Evolutionary conservation across 1,140 invertebrate genomes (phyloP).

Genomic region (Drosophila busckii): DNA sequence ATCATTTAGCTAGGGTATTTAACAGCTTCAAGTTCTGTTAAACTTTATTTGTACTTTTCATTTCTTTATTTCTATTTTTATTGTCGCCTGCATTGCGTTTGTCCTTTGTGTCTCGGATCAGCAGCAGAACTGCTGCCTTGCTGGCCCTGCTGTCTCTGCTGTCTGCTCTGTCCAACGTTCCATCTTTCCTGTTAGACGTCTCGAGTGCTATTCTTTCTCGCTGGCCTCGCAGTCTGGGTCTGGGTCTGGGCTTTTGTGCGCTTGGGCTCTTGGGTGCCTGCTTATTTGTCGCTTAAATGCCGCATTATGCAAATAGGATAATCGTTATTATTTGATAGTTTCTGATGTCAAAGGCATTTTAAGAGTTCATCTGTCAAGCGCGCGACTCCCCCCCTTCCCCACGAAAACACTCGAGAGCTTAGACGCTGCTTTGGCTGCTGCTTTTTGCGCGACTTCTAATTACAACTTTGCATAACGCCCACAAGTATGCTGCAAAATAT

Average conservation of each 20-base stretch:
- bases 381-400: background rate
- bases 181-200: conserved; percentile 57
- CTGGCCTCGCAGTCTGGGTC: conserved; percentile 3
- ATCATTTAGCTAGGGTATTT: too few relatives aligned
- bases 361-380: conserved; percentile 36
- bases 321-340: conserved; percentile 78
- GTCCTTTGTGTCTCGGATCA: conserved; percentile 23
- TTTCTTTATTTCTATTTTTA: conserved; percentile 20
- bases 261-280: too few relatives aligned
- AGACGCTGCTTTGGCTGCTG: conserved; percentile 7
- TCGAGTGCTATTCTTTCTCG: conserved; percentile 51
- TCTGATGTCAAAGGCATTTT: conserved; percentile 62
- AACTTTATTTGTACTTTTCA: conserved; percentile 15
- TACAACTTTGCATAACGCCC: conserved; percentile 47
- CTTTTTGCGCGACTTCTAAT: conserved; percentile 45
- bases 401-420: too few relatives aligned
- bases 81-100: conserved; percentile 24
- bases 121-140: too few relatives aligned
- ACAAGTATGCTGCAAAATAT: conserved; percentile 16
- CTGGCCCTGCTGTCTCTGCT: conserved; percentile 6
- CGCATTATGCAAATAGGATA: conserved; percentile 78
- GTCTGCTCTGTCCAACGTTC: conserved; percentile 26
- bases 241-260: conserved; percentile 39
- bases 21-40: background rate
- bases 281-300: conserved; percentile 76